Percentiles rank a stretch among this genome's conserved stretches.
Conservation (phyloP, 2,113 vertebrate species). For the Myxocyprinus asiaticus region DNA sequence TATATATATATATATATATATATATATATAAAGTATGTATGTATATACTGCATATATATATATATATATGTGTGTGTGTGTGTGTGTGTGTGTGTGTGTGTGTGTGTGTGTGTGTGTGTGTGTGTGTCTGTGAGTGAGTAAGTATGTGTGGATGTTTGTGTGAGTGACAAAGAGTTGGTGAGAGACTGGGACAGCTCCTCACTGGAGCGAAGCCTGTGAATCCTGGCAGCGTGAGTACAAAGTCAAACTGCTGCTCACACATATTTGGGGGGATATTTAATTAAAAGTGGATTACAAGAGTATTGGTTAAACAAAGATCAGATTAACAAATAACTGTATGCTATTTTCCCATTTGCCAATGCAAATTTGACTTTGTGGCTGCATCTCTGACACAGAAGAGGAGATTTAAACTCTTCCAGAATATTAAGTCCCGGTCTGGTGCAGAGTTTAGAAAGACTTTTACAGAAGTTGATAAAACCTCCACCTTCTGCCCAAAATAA, state of each 20-base stretch:
- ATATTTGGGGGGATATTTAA: slow-evolving; percentile 96
- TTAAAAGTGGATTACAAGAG: slow-evolving; percentile 97
- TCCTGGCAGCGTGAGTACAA: slow-evolving; percentile 85
- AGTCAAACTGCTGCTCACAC: slow-evolving; percentile 95
- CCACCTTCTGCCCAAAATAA: slow-evolving; percentile 63
- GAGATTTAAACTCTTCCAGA: slow-evolving; percentile 78
- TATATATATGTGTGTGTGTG: too few species aligned
- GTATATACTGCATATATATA: too few species aligned
- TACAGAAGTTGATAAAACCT: slow-evolving; percentile 77
- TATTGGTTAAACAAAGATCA: slow-evolving; percentile 96
- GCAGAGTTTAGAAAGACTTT: slow-evolving; percentile 70
- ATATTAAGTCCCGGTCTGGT: slow-evolving; percentile 82
- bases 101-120: too few species aligned
- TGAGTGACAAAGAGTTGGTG: slow-evolving; percentile 23
- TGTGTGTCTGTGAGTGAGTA: too few species aligned
- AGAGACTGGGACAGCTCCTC: slow-evolving; percentile 24
- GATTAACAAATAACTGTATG: slow-evolving; percentile 93
- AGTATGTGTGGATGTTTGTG: slow-evolving; percentile 21
- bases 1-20: too few species aligned
- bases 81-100: too few species aligned
- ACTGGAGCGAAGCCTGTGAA: slow-evolving; percentile 60
- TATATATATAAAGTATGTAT: too few species aligned
- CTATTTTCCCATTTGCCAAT: slow-evolving; percentile 97
- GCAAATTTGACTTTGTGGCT: slow-evolving; percentile 95
- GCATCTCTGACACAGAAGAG: slow-evolving; percentile 91